Percentiles rank a stretch among this genome's conserved stretches.
Conservation (phyloP, 2,888 invertebrate genomes). For the Melipona beecheii region DNA sequence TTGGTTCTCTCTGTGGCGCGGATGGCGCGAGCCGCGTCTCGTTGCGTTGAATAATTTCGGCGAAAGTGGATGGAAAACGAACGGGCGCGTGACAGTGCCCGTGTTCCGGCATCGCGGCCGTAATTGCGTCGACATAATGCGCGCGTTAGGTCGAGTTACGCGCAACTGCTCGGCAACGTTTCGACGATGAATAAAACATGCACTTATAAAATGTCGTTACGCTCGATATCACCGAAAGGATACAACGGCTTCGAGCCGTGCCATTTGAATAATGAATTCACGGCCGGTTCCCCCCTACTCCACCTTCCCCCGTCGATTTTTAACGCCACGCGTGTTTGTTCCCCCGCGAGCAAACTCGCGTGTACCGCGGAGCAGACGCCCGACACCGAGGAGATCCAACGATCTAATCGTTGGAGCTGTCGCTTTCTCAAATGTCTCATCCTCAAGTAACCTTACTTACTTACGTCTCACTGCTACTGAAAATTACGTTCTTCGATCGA, state of each 20-base stretch:
- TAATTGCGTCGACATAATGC: slow-evolving; percentile 60
- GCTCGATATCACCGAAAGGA: slow-evolving; percentile 54
- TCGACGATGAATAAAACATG: slow-evolving; percentile 68
- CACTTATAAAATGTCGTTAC: slow-evolving; percentile 60
- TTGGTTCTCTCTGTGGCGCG: too few species aligned
- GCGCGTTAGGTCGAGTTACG: slow-evolving; percentile 49
- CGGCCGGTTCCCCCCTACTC: background rate
- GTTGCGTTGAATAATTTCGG: slow-evolving; percentile 27
- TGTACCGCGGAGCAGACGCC: too few species aligned
- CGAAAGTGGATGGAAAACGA: slow-evolving; percentile 34
- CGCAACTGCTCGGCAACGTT: slow-evolving; percentile 31
- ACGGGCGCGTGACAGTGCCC: slow-evolving; percentile 26
- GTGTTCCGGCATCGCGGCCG: slow-evolving; percentile 30
- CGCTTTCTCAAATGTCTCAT: too few species aligned
- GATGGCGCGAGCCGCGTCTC: too few species aligned
- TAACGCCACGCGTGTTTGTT: background rate
- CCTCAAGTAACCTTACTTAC: too few species aligned
- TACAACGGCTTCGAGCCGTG: slow-evolving; percentile 19
- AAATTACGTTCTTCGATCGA: too few species aligned
- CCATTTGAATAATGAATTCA: slow-evolving; percentile 54
- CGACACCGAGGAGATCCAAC: background rate
- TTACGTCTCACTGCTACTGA: too few species aligned
- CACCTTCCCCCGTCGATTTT: background rate
- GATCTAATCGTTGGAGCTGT: background rate
- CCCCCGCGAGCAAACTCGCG: background rate